These are phyloP conservation scores for Pemphigus obesinymphae DNA, from an alignment of 1,140 invertebrate species.

Conservation along the genomic window DNA sequence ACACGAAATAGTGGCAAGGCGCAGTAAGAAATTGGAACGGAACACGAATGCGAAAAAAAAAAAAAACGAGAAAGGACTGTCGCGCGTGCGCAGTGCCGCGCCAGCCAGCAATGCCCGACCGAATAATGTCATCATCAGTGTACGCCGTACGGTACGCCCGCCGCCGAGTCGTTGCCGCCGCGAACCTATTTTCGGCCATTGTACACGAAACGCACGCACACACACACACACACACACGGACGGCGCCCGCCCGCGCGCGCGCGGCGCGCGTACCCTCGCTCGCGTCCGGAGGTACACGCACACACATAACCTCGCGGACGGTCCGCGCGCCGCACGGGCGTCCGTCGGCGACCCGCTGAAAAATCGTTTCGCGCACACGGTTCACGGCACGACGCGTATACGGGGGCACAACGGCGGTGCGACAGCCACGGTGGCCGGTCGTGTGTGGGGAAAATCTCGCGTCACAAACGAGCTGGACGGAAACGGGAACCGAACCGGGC, in stretches of 20 bases:
- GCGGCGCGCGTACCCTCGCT: background rate
- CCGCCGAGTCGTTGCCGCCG: background rate
- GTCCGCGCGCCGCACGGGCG: constrained; percentile 13
- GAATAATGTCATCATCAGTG: constrained; percentile 20
- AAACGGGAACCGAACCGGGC: background rate
- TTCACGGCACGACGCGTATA: background rate
- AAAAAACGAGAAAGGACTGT: background rate
- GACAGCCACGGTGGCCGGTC: background rate
- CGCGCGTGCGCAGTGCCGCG: constrained; percentile 19
- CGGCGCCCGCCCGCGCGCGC: background rate
- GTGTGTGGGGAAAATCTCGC: background rate
- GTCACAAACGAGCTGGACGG: background rate
- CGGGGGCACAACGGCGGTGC: background rate
- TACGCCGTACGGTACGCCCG: constrained; percentile 13
- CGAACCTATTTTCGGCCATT: constrained; percentile 40
- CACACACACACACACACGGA: background rate
- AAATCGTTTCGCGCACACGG: background rate
- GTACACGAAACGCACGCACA: background rate
- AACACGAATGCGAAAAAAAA: background rate
- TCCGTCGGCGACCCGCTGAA: background rate
- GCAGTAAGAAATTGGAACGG: background rate
- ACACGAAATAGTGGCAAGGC: too few species aligned
- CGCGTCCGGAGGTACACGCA: background rate
- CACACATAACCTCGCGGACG: constrained; percentile 35
- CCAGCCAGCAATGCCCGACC: background rate